phyloP scores from a whole-genome alignment of 2,888 invertebrate genomes.

The Mythimna impura region DNA sequence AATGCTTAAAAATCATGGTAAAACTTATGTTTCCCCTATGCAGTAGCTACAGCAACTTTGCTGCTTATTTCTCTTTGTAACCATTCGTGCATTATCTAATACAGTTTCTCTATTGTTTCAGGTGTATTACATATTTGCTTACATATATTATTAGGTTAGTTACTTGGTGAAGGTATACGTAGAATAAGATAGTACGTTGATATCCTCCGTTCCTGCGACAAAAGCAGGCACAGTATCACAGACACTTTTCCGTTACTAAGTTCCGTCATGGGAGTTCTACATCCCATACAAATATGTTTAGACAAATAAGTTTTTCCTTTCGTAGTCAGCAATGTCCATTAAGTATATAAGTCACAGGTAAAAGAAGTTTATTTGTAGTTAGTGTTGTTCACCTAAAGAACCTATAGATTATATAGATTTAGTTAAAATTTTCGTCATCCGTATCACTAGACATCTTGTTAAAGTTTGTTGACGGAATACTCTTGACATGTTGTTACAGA shows the following conservation, averaged over 20 bases:
- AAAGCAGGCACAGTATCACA: conserved; percentile 48
- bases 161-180: conserved; percentile 58
- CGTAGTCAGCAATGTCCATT: conserved; percentile 73
- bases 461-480: conserved; percentile 54
- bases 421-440: conserved; percentile 58
- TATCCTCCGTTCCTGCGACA: conserved; percentile 64
- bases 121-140: conserved; percentile 47
- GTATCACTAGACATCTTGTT: conserved; percentile 53
- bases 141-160: conserved; percentile 20
- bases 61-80: too few relatives aligned
- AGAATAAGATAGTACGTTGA: conserved; percentile 33
- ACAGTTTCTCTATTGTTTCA: conserved; percentile 51
- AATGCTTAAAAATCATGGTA: too few relatives aligned
- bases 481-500: conserved; percentile 54
- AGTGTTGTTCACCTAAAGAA: conserved; percentile 53
- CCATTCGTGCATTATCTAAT: neutral
- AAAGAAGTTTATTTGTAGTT: conserved; percentile 65
- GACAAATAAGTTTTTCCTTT: conserved; percentile 67
- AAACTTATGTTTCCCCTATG: too few relatives aligned
- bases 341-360: conserved; percentile 65
- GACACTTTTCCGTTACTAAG: conserved; percentile 72
- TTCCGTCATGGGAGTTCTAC: conserved; percentile 61
- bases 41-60: too few relatives aligned
- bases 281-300: conserved; percentile 41
- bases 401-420: conserved; percentile 22